These are phyloP conservation scores for Microchrysa polita DNA, from an alignment of 2,888 invertebrate species.

Conservation along the genomic window DNA sequence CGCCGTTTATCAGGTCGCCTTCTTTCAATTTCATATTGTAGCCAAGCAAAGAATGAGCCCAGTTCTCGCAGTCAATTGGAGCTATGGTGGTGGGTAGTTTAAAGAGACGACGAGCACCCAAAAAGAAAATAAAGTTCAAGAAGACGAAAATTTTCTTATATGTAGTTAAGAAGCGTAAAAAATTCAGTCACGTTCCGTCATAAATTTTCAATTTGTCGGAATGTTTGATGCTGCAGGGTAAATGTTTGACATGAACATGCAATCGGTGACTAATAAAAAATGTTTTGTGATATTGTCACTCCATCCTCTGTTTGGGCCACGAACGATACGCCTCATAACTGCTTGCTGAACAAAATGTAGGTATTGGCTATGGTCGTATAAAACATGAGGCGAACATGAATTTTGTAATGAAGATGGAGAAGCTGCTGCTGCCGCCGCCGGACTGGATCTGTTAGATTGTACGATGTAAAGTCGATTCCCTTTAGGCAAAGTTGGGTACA, in stretches of 20 bases:
- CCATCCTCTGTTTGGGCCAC: no score
- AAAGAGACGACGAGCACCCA: conserved; percentile 1
- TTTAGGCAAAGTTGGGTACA: no score
- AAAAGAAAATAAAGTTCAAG: no score
- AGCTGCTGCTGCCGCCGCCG: no score
- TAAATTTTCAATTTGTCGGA: conserved; percentile 47
- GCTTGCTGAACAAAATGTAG: neutral
- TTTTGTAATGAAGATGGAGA: conserved; percentile 15
- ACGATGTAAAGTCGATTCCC: no score
- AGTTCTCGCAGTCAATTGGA: conserved; percentile 28
- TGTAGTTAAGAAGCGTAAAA: conserved; percentile 28
- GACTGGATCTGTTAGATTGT: no score
- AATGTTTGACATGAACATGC: conserved; percentile 30
- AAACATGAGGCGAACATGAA: no score
- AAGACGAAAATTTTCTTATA: conserved; percentile 19
- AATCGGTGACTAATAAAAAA: conserved; percentile 40
- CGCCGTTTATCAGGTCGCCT: conserved; percentile 6
- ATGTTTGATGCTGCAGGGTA: conserved; percentile 37
- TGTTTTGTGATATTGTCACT: conserved; percentile 19
- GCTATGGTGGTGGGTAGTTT: conserved; percentile 31
- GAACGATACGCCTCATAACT: conserved; percentile 13
- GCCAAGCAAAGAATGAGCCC: neutral
- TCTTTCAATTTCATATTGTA: no score
- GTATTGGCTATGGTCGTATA: neutral
- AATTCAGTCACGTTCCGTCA: conserved; percentile 46